phyloP scores from a whole-genome alignment of 2,888 invertebrate species.

The Craniophora ligustri region DNA sequence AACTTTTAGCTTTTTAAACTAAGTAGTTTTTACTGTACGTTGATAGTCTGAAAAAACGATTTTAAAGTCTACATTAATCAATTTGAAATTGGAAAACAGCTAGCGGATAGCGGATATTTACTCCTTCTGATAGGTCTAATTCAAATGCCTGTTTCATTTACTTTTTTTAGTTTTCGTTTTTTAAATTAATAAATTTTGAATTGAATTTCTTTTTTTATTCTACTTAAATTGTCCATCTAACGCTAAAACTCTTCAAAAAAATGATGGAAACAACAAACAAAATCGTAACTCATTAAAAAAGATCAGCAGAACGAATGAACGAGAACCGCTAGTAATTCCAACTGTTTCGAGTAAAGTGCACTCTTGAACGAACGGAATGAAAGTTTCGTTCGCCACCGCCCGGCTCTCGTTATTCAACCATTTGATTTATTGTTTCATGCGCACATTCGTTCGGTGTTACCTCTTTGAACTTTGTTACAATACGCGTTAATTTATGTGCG shows the following conservation, averaged over 20 bases:
- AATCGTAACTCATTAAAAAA: neutral
- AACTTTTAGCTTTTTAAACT: too few relatives aligned
- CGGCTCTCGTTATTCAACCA: constrained; percentile 75
- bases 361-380: constrained; percentile 79
- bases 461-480: constrained; percentile 69
- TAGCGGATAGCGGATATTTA: too few relatives aligned
- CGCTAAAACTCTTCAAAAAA: neutral
- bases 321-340: constrained; percentile 61
- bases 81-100: too few relatives aligned
- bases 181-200: too few relatives aligned
- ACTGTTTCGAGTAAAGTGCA: constrained; percentile 75
- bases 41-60: too few relatives aligned
- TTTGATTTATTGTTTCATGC: constrained; percentile 82
- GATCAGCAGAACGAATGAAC: constrained; percentile 23
- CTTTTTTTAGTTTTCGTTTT: too few relatives aligned
- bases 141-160: too few relatives aligned
- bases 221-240: too few relatives aligned
- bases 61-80: too few relatives aligned
- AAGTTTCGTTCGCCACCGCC: constrained; percentile 80
- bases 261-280: neutral
- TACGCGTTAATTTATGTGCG: constrained; percentile 41
- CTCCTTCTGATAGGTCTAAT: too few relatives aligned
- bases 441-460: constrained; percentile 70
- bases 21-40: too few relatives aligned
- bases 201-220: too few relatives aligned